Evolutionary conservation across 2,888 invertebrate species (phyloP), one percentile per base, ranked within the genome.

Genomic region (Tipula unca): DNA sequence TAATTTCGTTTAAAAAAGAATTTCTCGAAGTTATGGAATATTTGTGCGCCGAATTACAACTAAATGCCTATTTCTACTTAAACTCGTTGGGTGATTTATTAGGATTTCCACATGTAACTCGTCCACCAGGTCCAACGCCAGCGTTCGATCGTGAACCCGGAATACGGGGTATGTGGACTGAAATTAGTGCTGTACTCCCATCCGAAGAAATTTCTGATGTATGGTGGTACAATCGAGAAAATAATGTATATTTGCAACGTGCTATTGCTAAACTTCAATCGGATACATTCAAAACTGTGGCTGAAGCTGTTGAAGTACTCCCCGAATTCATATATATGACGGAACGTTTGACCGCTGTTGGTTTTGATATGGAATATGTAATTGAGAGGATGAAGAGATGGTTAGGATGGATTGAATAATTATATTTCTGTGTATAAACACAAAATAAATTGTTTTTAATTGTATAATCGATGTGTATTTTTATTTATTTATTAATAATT

Each of bases 31-130:
- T 85, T 14, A 83, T 86, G 36, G 48, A 85, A 20, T 86, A 69
- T 42, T 42, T 86, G 69, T 87, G 87, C 32, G 25, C 32, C 0
- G 85, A 86, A 25, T 82, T 87, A n/a, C 83, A 86, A 69, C 13
- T 87, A 1, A 87, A 87, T 85, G 82, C 42, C 29, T 85, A 85
- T 29, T 86, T 86, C 32, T 87, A 87, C 82, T 85, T 86, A 14
- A 86, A 87, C 36, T 20, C 85, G 3, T 20, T 87, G 32, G 86
- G 86, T 25, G 86, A 48, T n/a, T 39, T 87, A 48, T 69, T 87
- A 4, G 86, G 86, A 35, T 85, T 86, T 29, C 86, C 86, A 29
- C 69, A 85, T 48, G 83, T 87, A n/a, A 84, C 17, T 8, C 20
- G 83, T 10, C 48, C 32, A 29, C 10, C 29, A 35, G 32, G 20